phyloP scores from a whole-genome alignment of 2,797 vertebrate genomes.

The Octomys mimax region DNA sequence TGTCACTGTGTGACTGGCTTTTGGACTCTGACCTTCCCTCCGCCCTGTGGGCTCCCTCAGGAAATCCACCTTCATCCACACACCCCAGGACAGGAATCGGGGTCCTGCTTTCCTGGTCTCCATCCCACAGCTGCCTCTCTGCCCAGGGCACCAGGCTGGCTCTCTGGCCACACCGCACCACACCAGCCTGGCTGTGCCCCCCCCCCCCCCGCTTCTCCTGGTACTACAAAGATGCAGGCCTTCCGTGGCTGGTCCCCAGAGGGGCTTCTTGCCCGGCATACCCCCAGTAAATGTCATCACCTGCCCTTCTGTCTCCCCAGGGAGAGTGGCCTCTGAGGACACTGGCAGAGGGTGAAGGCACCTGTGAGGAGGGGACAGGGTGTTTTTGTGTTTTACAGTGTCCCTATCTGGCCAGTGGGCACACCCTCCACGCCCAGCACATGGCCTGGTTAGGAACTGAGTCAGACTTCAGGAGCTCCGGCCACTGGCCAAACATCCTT shows the following conservation, averaged over 20 bases:
- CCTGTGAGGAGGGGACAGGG: neutral
- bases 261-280: neutral
- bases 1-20: neutral
- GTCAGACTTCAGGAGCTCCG: neutral
- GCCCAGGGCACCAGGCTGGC: neutral
- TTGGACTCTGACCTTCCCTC: neutral
- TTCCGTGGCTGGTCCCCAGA: neutral
- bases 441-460: neutral
- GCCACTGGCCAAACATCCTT: neutral
- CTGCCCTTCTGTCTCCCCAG: neutral
- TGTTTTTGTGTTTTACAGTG: neutral
- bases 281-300: neutral
- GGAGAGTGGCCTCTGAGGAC: neutral
- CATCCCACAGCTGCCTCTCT: neutral
- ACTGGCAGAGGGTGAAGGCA: no score
- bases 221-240: neutral
- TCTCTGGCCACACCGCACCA: neutral
- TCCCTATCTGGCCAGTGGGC: neutral
- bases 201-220: neutral
- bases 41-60: neutral
- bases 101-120: neutral
- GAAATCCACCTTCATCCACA: neutral
- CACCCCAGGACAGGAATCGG: neutral
- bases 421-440: accelerated
- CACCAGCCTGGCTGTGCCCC: neutral